Base-by-base conservation (phyloP, 1,140 invertebrate genomes). In the Chrysoperla carnea region DNA sequence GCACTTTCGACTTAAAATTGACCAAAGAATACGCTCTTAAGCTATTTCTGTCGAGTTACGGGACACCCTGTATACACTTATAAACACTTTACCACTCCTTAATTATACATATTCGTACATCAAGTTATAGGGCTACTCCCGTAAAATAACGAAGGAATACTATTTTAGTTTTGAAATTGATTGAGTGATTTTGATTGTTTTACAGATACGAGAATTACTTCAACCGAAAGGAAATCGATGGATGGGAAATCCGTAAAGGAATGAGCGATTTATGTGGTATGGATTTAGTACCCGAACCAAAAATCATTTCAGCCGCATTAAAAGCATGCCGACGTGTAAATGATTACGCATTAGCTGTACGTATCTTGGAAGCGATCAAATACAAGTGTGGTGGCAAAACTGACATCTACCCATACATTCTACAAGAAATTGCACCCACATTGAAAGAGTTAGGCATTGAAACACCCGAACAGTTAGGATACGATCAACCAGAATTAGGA, bases 231-330 rank as follows among this genome's bases (percentile, higher is more conserved):
- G 84, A 96, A 51, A 89, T 98, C 58, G 94, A 98, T 67, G 81
- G 81, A 35, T 99, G 95, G 95, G 90, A 96, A 68, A 73, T 94
- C 46, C 77, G 95, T 15, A 86, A 91, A 59, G 81, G 73, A 28
- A 81, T 85, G 74, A 84, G 83, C 52, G 79, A 85, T 58, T 56
- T 86, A 29, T 69, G 78, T 64, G 85, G 82, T 52, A 81, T 86
- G 75, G 94, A 99, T 70, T 67, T 90, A 49, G 78, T 99, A 35
- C 93, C 95, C 6, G 93, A 98, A 58, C 95, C 95, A 41, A 82
- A 75, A 58, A 86, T 99, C 49, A 77, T 98, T 41, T 78, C 76
- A 54, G 86, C 94, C 44, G 89, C 81, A n/a, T 60, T 99, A 39
- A 79, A 80, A 50, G 95, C 95, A 11, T 93, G 90, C 61, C 77